phyloP scores from a whole-genome alignment of 92 coral and sea anemone species.

The Porites evermanni region DNA sequence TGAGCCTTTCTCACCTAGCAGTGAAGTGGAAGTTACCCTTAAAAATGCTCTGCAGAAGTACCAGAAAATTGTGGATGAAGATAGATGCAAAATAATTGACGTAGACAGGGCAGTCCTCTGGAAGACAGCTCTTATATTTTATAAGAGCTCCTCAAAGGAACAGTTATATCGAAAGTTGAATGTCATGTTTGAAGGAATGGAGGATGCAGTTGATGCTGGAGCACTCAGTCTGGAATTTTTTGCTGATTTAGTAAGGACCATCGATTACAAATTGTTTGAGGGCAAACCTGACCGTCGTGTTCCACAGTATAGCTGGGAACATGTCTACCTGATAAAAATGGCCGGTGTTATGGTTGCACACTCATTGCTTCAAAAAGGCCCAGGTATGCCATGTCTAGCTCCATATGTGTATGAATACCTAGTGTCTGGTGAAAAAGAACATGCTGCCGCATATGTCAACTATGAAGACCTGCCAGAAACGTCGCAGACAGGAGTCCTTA shows the following conservation, averaged over 20 bases:
- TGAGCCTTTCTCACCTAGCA: too few relatives aligned
- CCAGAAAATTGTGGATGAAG: slow-evolving; percentile 25
- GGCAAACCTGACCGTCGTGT: slow-evolving; percentile 31
- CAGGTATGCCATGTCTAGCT: slow-evolving; percentile 39
- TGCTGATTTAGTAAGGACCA: slow-evolving; percentile 29
- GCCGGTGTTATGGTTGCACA: slow-evolving; percentile 55
- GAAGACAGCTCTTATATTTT: slow-evolving; percentile 40
- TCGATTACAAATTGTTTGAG: slow-evolving; percentile 44
- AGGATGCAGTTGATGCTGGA: slow-evolving; percentile 58
- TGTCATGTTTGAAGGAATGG: slow-evolving; percentile 48
- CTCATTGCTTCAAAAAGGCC: slow-evolving; percentile 38
- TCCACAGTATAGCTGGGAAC: slow-evolving; percentile 51
- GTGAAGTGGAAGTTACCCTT: background rate
- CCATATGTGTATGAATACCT: slow-evolving; percentile 29
- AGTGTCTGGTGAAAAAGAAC: slow-evolving; percentile 43
- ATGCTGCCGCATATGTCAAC: slow-evolving; percentile 34
- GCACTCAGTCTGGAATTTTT: slow-evolving; percentile 49
- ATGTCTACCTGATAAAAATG: slow-evolving; percentile 38
- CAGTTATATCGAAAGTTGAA: slow-evolving; percentile 18
- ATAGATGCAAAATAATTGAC: slow-evolving; percentile 36
- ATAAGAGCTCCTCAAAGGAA: slow-evolving; percentile 41
- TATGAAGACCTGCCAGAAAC: slow-evolving; percentile 52
- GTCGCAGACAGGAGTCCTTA: slow-evolving; percentile 39
- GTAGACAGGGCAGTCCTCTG: slow-evolving; percentile 31
- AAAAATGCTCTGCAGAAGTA: slow-evolving; percentile 23